A percentile compares a stretch with the other conserved stretches of the same genome.
phyloP scores from a whole-genome alignment of 2,888 invertebrate species.

The Melinaea marsaeus region DNA sequence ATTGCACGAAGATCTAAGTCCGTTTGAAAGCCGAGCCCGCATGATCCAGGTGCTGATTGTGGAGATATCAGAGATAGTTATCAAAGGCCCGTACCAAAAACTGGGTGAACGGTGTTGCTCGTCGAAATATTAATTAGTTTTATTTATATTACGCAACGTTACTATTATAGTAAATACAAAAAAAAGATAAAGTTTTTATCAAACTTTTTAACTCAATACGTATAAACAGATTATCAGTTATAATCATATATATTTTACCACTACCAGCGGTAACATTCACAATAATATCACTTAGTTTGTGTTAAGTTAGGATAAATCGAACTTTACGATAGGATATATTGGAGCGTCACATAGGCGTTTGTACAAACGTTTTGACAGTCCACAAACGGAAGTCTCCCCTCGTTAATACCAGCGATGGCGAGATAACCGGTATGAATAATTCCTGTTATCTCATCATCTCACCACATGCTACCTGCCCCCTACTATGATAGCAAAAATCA shows the following conservation, averaged over 20 bases:
- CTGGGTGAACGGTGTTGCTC: slow-evolving; percentile 22
- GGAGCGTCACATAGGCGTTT: slow-evolving; percentile 66
- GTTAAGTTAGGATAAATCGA: too few relatives aligned
- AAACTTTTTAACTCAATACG: too few relatives aligned
- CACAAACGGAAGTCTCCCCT: slow-evolving; percentile 72
- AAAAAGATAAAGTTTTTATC: too few relatives aligned
- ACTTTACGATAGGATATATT: slow-evolving; percentile 56
- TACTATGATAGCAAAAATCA: slow-evolving; percentile 59
- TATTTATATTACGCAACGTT: slow-evolving; percentile 8
- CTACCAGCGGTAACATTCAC: too few relatives aligned
- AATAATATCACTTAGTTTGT: too few relatives aligned
- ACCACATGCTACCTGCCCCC: slow-evolving; percentile 76
- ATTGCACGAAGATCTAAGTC: slow-evolving; percentile 2
- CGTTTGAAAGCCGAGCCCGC: slow-evolving; percentile 49
- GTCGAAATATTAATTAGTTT: slow-evolving; percentile 26
- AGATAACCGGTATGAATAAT: slow-evolving; percentile 78
- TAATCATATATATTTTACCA: too few relatives aligned
- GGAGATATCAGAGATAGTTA: slow-evolving; percentile 56
- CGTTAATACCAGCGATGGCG: slow-evolving; percentile 73
- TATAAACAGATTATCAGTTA: too few relatives aligned
- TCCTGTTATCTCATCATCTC: slow-evolving; percentile 75
- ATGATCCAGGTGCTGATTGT: slow-evolving; percentile 73
- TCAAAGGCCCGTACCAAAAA: slow-evolving; percentile 61
- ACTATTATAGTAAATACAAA: not conserved
- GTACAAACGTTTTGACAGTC: slow-evolving; percentile 72